phyloP scores from a whole-genome alignment of 2,888 invertebrate species.

The Ecdyonurus torrentis region DNA sequence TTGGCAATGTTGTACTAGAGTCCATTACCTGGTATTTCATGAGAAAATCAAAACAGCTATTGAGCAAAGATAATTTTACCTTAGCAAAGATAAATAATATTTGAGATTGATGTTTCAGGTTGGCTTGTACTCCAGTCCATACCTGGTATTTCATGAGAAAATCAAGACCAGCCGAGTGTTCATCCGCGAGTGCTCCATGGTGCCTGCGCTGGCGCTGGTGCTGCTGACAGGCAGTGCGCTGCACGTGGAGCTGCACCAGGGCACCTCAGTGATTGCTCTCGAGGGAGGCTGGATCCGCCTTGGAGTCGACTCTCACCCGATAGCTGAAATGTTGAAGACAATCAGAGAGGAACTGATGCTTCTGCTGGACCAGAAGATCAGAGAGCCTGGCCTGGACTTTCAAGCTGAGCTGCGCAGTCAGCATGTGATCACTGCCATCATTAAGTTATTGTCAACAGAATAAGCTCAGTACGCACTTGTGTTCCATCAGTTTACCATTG shows the following conservation, averaged over 20 bases:
- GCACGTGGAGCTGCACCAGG: conserved; percentile 53
- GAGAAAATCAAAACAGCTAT: conserved; percentile 77
- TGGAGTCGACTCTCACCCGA: conserved; percentile 57
- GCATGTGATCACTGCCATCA: conserved; percentile 57
- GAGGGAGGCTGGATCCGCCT: conserved; percentile 73
- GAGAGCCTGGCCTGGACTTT: conserved; percentile 59
- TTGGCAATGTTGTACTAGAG: conserved; percentile 52
- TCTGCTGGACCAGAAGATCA: conserved; percentile 67
- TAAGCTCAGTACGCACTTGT: no score
- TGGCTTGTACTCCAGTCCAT: conserved; percentile 52
- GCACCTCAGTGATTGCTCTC: conserved; percentile 51
- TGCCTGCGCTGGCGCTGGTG: conserved; percentile 54
- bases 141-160: conserved; percentile 68
- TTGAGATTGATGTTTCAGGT: conserved; percentile 23
- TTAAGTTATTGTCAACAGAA: conserved; percentile 45
- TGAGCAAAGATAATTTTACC: no score
- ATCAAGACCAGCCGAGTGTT: conserved; percentile 63
- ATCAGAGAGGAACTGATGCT: conserved; percentile 57
- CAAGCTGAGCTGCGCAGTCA: conserved; percentile 41
- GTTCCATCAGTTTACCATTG: neutral
- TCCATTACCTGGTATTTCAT: conserved; percentile 63
- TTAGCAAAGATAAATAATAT: no score
- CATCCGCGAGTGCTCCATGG: conserved; percentile 65
- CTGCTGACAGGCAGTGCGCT: conserved; percentile 50
- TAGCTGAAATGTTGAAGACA: conserved; percentile 68